Evolutionary conservation across 92 coral and sea anemone genomes (phyloP), one percentile per base, ranked within the genome.

Genomic region (Desmophyllum pertusum): DNA sequence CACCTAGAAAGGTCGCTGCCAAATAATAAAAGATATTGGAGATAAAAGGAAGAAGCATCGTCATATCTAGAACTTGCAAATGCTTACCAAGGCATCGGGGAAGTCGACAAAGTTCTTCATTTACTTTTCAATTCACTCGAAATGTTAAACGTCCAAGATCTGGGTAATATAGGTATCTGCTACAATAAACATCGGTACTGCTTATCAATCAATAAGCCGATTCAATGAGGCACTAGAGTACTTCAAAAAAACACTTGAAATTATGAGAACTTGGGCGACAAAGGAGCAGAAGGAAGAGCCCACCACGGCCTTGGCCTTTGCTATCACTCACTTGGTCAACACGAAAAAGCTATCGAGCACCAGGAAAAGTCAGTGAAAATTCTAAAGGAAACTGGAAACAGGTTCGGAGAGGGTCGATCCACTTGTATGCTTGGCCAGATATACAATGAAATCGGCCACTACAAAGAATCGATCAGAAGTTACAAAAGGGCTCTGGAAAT

Each of bases 1-100:
- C 19, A 31, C 77, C 62, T 73, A 46, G 55, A 84, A 76, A 3
- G 42, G 51, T 75, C 81, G 37, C 73, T 64, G 39, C 29, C n/a
- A 46, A 63, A 27, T 61, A 62, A 52, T 57, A 11, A 36, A 63
- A 18, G 83, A 75, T 2, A 35, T 15, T 36, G 63, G 67, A 27
- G 31, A 75, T 75, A 15, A 30, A 76, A 63, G 76, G 81, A 5
- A n/a, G 75, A 64, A 38, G 75, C 40, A 62, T 0, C 17, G 38
- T 42, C 84, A 18, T 79, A 62, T 38, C 53, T 4, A 39, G 0
- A 6, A 1, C 72, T 63, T 6, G 84, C 59, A 64, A 69, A 3
- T 21, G 51, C 74, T 42, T 63, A 55, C 51, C 70, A 63, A 19
- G 72, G 21, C 17, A 37, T 6, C 27, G 84, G 75, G 17, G 53